These are phyloP conservation scores for Amblyornis subalaris DNA, from an alignment of 2,113 vertebrate genomes.

Conservation along the genomic window DNA sequence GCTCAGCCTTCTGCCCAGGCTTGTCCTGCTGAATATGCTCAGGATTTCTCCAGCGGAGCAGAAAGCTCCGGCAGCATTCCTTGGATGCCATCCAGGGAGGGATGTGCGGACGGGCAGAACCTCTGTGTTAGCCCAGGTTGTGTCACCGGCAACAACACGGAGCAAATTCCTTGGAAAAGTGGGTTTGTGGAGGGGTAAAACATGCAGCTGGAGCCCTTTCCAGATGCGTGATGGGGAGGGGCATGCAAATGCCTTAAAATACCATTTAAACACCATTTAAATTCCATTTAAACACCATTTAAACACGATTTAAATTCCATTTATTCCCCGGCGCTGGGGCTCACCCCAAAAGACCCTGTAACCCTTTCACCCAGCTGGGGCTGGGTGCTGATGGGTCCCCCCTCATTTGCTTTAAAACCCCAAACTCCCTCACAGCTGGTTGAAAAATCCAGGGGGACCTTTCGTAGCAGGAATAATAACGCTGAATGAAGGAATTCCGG, in stretches of 20 bases:
- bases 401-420: neutral
- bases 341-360: constrained; percentile 6
- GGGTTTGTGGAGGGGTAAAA: neutral
- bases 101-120: neutral
- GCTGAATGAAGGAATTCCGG: neutral
- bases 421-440: neutral
- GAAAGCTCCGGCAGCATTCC: neutral
- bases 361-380: constrained; percentile 19
- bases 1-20: neutral
- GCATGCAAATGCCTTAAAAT: neutral
- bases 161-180: neutral
- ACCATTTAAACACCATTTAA: neutral
- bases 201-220: neutral
- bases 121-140: neutral
- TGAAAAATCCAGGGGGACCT: neutral
- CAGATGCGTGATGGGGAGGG: constrained; percentile 16
- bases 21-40: neutral
- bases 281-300: neutral
- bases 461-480: neutral
- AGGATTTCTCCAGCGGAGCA: neutral
- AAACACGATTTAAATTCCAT: neutral
- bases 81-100: constrained; percentile 14
- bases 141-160: neutral
- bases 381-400: constrained; percentile 23
- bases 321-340: neutral